A percentile compares a stretch with the other conserved stretches of the same genome.
These are phyloP conservation scores for Ruditapes philippinarum DNA, from an alignment of 1,140 invertebrate genomes.

Conservation along the genomic window DNA sequence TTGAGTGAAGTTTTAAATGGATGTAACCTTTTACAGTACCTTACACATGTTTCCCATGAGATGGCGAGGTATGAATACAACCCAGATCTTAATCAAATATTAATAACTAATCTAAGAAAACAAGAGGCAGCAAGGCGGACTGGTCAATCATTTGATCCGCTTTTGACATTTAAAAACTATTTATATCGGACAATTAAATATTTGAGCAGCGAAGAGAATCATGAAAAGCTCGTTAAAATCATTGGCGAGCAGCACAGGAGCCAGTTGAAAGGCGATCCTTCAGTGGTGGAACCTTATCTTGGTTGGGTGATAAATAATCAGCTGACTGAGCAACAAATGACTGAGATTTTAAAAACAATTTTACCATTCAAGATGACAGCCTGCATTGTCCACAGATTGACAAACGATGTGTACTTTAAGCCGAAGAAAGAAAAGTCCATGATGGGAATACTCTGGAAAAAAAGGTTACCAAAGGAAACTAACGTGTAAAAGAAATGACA, in stretches of 20 bases:
- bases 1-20: background rate
- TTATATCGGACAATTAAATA: background rate
- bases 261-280: background rate
- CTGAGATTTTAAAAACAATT: background rate
- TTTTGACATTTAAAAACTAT: background rate
- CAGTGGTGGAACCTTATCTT: background rate
- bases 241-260: background rate
- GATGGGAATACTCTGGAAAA: background rate
- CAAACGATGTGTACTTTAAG: background rate
- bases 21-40: constrained; percentile 14
- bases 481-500: too few relatives aligned
- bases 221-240: background rate
- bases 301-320: background rate
- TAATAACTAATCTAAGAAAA: background rate
- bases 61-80: background rate
- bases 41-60: background rate
- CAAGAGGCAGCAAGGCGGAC: background rate
- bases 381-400: background rate
- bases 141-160: background rate
- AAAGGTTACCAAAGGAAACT: background rate
- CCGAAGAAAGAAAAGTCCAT: background rate
- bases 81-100: background rate
- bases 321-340: background rate
- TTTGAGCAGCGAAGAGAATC: background rate
- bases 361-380: background rate